Percentiles rank a stretch among this genome's conserved stretches.
Evolutionary conservation across 1,140 invertebrate species (phyloP).

Genomic region (Microplitis demolitor): DNA sequence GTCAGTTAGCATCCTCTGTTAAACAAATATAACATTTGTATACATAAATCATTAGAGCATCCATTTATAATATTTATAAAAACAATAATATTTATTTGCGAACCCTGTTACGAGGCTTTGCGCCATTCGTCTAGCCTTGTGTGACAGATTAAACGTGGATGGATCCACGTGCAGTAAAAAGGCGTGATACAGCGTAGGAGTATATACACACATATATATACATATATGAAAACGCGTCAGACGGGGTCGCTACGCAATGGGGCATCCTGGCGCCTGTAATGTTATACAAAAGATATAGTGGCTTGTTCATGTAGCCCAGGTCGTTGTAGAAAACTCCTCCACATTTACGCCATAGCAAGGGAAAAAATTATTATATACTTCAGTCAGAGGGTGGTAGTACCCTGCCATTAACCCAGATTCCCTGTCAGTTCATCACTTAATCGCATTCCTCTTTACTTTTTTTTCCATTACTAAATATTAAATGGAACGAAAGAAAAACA

Average conservation of each 20-base stretch:
- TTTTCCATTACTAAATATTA: not conserved
- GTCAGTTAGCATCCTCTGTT: too few species aligned
- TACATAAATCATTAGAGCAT: too few species aligned
- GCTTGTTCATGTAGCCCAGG: not conserved
- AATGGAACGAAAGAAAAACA: not conserved
- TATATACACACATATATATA: not conserved
- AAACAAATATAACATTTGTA: too few species aligned
- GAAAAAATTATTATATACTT: not conserved
- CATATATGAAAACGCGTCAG: not conserved
- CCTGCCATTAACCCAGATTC: slow-evolving; percentile 28
- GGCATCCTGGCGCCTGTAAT: slow-evolving; percentile 7
- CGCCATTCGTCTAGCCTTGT: too few species aligned
- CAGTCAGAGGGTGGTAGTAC: slow-evolving; percentile 7
- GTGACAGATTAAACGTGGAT: too few species aligned
- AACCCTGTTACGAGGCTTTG: too few species aligned
- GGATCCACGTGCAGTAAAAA: not conserved
- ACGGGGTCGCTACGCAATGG: slow-evolving; percentile 1
- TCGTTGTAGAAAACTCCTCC: slow-evolving; percentile 18
- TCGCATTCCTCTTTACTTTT: not conserved
- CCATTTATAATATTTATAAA: too few species aligned
- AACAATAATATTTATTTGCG: too few species aligned
- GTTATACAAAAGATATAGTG: not conserved
- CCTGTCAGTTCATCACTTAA: not conserved
- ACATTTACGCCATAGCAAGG: not conserved
- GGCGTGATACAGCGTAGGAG: not conserved